Percentiles rank a stretch among this genome's conserved stretches.
Evolutionary conservation across 2,888 invertebrate species (phyloP).

Genomic region (Drosophila quinaria): DNA sequence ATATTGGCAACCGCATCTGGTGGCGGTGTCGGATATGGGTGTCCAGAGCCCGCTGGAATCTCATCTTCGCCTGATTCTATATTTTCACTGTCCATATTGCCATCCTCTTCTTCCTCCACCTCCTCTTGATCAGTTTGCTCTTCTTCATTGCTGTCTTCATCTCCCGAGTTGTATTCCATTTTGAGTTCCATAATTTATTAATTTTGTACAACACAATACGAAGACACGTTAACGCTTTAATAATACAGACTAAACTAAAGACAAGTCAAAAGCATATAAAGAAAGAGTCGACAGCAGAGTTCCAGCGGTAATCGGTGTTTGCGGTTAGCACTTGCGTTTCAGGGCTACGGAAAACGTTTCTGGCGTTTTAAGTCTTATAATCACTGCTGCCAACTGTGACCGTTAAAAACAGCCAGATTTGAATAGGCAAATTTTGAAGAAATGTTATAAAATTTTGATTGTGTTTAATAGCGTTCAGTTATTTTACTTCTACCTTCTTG

Average conservation of each 20-base stretch:
- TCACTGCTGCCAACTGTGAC: no score
- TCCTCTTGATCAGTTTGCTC: neutral
- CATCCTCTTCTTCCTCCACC: neutral
- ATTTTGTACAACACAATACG: no score
- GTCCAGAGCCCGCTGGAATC: neutral
- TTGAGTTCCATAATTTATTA: neutral
- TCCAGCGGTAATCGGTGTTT: neutral
- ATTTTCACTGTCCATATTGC: neutral
- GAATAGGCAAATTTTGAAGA: no score
- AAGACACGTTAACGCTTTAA: neutral
- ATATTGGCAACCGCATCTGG: slow-evolving; percentile 13
- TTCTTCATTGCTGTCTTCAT: neutral
- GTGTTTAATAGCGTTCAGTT: no score
- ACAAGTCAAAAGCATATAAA: neutral
- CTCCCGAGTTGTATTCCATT: neutral
- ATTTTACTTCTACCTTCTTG: no score
- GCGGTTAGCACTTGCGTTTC: neutral
- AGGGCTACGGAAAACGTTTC: neutral
- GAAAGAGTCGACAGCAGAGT: neutral
- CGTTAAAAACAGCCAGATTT: no score
- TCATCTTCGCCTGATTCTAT: neutral
- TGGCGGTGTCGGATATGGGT: slow-evolving; percentile 16
- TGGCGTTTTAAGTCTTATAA: no score
- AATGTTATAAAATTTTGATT: no score
- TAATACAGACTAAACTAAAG: neutral